Evolutionary conservation across 2,113 vertebrate genomes (phyloP).

Genomic region (Melanerpes formicivorus): DNA sequence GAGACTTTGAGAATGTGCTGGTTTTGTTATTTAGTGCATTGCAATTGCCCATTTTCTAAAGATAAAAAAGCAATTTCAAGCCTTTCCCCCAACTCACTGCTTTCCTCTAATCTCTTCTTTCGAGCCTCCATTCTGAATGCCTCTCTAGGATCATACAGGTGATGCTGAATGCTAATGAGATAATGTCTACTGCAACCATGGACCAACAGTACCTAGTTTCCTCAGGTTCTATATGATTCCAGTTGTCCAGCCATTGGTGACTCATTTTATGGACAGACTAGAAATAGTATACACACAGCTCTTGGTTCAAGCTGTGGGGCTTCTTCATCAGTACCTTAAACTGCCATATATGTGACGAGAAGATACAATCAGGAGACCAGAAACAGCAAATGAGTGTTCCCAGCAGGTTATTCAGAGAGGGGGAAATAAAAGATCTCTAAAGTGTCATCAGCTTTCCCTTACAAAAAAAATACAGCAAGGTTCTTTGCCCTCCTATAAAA

Average conservation of each 20-base stretch:
- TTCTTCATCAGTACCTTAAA: background rate
- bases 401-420: background rate
- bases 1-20: conserved; percentile 1
- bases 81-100: background rate
- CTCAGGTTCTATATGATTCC: background rate
- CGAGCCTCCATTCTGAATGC: background rate
- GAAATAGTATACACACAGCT: background rate
- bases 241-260: background rate
- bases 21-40: background rate
- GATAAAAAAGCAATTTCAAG: background rate
- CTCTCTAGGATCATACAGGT: background rate
- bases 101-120: background rate
- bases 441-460: background rate
- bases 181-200: background rate
- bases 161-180: conserved; percentile 22
- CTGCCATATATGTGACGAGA: background rate
- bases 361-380: background rate
- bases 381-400: background rate
- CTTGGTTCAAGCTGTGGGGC: background rate
- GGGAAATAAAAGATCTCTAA: background rate
- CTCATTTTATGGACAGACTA: background rate
- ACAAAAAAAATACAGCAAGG: background rate
- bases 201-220: background rate
- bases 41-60: background rate
- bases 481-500: background rate